phyloP scores from a whole-genome alignment of 1,140 invertebrate species.

The Drosophila jambulina region DNA sequence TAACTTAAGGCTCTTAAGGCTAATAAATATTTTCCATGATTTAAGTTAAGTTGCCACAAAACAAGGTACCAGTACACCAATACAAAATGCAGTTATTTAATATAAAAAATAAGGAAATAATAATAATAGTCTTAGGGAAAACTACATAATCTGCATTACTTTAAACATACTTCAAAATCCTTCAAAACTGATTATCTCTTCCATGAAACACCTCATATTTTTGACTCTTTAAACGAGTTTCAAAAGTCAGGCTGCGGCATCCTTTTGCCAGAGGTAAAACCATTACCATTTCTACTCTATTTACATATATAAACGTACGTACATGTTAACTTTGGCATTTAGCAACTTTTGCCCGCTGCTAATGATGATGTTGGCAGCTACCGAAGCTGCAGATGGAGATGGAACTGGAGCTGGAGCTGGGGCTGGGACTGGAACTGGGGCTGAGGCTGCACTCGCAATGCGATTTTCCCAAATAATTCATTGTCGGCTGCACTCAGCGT shows the following conservation, averaged over 20 bases:
- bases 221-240: not conserved
- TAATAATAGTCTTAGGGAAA: too few species aligned
- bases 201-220: not conserved
- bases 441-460: constrained; percentile 17
- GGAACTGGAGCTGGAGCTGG: not conserved
- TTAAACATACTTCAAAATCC: too few species aligned
- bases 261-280: not conserved
- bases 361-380: not conserved
- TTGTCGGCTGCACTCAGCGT: constrained; percentile 20
- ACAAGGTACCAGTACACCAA: too few species aligned
- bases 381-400: not conserved
- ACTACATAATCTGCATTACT: too few species aligned
- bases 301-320: not conserved
- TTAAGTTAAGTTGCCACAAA: too few species aligned
- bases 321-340: constrained; percentile 15
- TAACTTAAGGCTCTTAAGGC: too few species aligned
- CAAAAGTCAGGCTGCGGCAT: not conserved
- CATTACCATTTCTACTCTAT: not conserved
- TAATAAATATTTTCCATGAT: too few species aligned
- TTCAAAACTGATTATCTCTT: too few species aligned
- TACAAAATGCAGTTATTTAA: too few species aligned
- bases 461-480: constrained; percentile 42
- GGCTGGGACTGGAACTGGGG: not conserved
- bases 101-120: too few species aligned
- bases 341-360: constrained; percentile 6